Evolutionary conservation across 2,888 invertebrate genomes (phyloP).

Genomic region (Petrophora chlorosata): DNA sequence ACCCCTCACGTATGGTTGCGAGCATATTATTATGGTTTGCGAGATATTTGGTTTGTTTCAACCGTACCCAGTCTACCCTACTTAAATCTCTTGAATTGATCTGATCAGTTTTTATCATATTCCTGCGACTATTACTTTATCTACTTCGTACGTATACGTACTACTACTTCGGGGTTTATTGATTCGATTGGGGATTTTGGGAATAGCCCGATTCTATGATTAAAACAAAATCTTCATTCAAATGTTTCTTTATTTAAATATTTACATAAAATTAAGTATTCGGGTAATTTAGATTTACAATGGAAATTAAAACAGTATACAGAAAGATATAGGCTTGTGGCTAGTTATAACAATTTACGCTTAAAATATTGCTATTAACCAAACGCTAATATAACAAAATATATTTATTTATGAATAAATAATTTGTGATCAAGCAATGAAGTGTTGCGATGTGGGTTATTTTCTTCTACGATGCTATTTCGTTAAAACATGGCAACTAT

Average conservation of each 20-base stretch:
- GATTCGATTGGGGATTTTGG: too few species aligned
- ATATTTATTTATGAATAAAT: constrained; percentile 29
- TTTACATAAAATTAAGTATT: constrained; percentile 78
- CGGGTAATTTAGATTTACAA: constrained; percentile 73
- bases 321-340: constrained; percentile 36
- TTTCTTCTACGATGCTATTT: constrained; percentile 3
- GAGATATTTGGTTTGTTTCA: too few species aligned
- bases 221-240: constrained; percentile 49
- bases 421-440: constrained; percentile 15
- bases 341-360: constrained; percentile 21
- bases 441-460: not conserved
- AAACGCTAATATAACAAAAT: constrained; percentile 25
- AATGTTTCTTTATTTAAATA: constrained; percentile 74
- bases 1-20: too few species aligned
- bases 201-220: not conserved
- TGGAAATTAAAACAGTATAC: constrained; percentile 57
- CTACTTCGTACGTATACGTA: too few species aligned
- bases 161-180: too few species aligned
- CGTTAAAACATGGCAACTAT: constrained; percentile 5
- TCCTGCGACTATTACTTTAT: too few species aligned
- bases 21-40: too few species aligned
- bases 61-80: too few species aligned
- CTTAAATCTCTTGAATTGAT: too few species aligned
- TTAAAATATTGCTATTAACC: constrained; percentile 20
- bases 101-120: too few species aligned